A percentile compares a stretch with the other conserved stretches of the same genome.
phyloP scores from a whole-genome alignment of 2,113 vertebrate species.

The Capreolus pygargus region DNA sequence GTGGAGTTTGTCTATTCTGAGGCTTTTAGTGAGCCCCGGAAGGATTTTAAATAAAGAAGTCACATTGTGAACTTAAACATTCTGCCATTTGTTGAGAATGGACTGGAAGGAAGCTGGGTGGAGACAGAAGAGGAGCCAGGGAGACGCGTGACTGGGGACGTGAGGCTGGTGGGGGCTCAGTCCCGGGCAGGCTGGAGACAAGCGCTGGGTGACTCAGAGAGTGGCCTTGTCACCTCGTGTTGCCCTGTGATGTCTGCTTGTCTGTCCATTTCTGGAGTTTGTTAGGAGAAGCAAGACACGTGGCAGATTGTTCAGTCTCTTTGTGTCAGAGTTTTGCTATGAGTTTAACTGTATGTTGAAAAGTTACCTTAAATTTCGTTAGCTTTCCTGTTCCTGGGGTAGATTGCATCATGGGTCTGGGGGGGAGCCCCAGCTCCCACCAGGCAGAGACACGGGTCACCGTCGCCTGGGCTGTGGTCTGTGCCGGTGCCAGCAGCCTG shows the following conservation, averaged over 20 bases:
- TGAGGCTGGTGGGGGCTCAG: too few species aligned
- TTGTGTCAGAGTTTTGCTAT: not conserved
- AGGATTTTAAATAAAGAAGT: not conserved
- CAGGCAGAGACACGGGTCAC: not conserved
- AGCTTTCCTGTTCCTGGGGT: not conserved
- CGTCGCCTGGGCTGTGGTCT: not conserved
- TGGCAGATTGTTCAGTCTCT: not conserved
- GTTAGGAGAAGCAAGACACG: not conserved
- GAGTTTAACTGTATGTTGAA: not conserved
- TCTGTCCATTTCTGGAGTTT: not conserved
- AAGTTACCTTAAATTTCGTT: not conserved
- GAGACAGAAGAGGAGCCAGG: not conserved
- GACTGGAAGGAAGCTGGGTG: not conserved
- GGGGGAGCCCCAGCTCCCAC: not conserved
- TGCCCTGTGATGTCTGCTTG: not conserved
- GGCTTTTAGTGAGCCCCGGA: not conserved
- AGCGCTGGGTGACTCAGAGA: not conserved
- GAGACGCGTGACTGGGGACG: too few species aligned
- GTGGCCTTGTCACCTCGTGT: rapidly evolving
- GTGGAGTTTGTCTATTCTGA: not conserved
- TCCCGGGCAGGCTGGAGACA: not conserved
- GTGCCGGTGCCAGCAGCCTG: not conserved
- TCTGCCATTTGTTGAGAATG: not conserved
- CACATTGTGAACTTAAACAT: too few species aligned
- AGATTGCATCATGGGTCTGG: not conserved